Evolutionary conservation across 1,140 invertebrate species (phyloP).

Genomic region (Drosophila cardini): DNA sequence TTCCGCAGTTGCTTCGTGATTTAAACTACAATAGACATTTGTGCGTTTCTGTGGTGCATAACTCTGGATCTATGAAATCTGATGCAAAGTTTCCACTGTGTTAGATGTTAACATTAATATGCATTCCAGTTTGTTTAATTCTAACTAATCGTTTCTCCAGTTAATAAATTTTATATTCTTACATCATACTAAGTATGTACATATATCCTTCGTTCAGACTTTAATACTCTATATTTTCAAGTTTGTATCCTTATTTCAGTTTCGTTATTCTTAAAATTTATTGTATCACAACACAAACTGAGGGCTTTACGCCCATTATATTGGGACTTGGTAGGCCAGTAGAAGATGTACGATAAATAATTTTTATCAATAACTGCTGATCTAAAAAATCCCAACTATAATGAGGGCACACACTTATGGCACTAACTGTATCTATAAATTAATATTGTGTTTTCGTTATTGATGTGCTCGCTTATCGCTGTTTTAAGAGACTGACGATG

Average conservation of each 20-base stretch:
- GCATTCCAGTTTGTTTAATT: no score
- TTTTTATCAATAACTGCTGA: conserved; percentile 77
- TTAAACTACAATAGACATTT: conserved; percentile 86
- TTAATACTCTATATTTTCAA: not conserved
- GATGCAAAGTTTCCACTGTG: conserved; percentile 36
- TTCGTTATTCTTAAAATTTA: not conserved
- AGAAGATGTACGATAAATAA: conserved; percentile 59
- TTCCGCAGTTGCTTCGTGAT: conserved; percentile 85
- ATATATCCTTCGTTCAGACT: no score
- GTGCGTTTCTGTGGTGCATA: conserved; percentile 87
- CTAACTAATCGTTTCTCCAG: no score
- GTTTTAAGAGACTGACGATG: conserved; percentile 33
- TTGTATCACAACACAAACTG: conserved; percentile 13
- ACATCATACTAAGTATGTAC: no score
- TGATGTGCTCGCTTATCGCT: not conserved
- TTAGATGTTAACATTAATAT: not conserved
- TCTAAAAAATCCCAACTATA: conserved; percentile 85
- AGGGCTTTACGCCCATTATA: conserved; percentile 82
- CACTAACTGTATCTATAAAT: not conserved
- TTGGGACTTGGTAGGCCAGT: conserved; percentile 85
- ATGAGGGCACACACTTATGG: conserved; percentile 63
- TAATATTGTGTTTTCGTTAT: conserved; percentile 9
- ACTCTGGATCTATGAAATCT: conserved; percentile 84
- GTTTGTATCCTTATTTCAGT: not conserved
- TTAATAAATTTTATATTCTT: no score